A percentile compares a stretch with the other conserved stretches of the same genome.
Conservation (phyloP, 2,888 invertebrate genomes). For the Tanypteryx hageni region DNA sequence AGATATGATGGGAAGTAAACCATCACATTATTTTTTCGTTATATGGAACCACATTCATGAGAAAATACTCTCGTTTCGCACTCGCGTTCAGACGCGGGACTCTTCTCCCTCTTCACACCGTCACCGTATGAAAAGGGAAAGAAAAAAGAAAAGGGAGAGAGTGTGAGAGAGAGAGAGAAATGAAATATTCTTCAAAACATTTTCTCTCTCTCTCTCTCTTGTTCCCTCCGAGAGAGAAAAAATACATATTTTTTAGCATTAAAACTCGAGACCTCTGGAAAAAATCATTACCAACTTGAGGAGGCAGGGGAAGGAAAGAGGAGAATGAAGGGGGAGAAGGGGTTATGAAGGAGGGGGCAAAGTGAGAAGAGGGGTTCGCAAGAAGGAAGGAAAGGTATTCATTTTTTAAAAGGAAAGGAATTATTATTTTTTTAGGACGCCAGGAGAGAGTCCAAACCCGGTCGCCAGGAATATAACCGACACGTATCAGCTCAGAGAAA, state of each 20-base stretch:
- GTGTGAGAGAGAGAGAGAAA: background rate
- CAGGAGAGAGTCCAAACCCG: background rate
- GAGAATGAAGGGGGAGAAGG: background rate
- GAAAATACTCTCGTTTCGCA: background rate
- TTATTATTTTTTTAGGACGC: background rate
- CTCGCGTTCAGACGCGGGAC: background rate
- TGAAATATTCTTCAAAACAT: background rate
- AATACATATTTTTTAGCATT: background rate
- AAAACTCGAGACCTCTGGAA: background rate
- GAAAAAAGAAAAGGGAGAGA: background rate
- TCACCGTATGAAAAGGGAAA: background rate
- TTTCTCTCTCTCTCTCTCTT: background rate
- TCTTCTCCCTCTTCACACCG: background rate
- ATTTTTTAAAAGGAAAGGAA: background rate
- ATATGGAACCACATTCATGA: background rate
- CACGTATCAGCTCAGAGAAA: background rate
- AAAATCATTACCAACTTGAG: slow-evolving; percentile 1
- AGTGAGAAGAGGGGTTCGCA: no score
- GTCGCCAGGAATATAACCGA: background rate
- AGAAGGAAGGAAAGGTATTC: no score
- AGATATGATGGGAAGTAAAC: no score
- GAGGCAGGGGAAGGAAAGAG: background rate
- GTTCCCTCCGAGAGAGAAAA: background rate
- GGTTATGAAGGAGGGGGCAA: no score
- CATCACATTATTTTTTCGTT: background rate